Percentiles rank a stretch among this genome's conserved stretches.
These are phyloP conservation scores for Cygnus buccinator DNA, from an alignment of 2,113 vertebrate species.

Conservation along the genomic window DNA sequence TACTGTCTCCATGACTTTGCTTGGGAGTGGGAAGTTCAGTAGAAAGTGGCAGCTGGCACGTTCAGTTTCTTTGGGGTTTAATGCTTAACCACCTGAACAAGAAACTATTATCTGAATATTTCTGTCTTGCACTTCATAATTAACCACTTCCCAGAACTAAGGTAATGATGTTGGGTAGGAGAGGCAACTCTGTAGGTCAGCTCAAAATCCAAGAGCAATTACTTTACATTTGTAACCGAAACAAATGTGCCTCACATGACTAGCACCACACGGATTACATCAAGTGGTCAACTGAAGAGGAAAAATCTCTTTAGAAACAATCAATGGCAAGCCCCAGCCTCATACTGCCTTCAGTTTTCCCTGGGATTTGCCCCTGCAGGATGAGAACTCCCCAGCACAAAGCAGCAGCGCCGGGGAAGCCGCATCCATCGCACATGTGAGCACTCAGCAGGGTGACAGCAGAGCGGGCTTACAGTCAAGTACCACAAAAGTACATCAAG, in stretches of 20 bases:
- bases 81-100: not conserved
- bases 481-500: not conserved
- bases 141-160: not conserved
- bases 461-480: not conserved
- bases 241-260: not conserved
- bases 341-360: not conserved
- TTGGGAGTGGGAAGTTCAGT: not conserved
- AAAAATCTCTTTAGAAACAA: constrained; percentile 7
- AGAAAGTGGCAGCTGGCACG: not conserved
- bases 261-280: not conserved
- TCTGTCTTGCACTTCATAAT: too few relatives aligned
- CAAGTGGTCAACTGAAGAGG: not conserved
- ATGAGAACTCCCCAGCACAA: not conserved
- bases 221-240: not conserved
- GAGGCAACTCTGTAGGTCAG: not conserved
- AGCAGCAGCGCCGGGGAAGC: not conserved
- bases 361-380: not conserved
- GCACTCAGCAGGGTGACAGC: not conserved
- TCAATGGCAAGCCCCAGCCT: not conserved
- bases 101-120: not conserved
- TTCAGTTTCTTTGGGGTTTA: not conserved
- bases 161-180: not conserved
- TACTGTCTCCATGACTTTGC: not conserved
- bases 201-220: not conserved
- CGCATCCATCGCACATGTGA: accelerated